phyloP scores from a whole-genome alignment of 1,140 invertebrate species.

The Scylla paramamosain region DNA sequence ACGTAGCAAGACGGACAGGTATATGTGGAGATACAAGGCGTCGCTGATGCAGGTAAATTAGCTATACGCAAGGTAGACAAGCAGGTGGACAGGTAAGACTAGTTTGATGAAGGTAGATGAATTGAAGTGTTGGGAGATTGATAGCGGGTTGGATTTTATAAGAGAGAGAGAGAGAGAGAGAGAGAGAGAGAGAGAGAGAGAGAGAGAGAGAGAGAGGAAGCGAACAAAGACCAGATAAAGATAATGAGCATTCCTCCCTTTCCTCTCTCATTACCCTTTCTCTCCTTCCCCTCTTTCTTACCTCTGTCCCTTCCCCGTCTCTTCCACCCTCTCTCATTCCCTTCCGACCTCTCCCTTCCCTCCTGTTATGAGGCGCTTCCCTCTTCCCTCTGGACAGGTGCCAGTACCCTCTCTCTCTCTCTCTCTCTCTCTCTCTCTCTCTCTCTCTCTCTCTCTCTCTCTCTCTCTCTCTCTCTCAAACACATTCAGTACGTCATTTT shows the following conservation, averaged over 20 bases:
- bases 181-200: constrained; percentile 41
- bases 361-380: constrained; percentile 18
- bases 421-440: constrained; percentile 47
- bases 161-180: too few relatives aligned
- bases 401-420: constrained; percentile 36
- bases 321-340: constrained; percentile 10
- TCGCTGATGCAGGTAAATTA: neutral
- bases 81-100: neutral
- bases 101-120: neutral
- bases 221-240: constrained; percentile 15
- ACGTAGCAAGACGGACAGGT: neutral
- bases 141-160: neutral
- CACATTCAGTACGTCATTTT: neutral
- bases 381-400: constrained; percentile 18
- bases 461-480: constrained; percentile 35
- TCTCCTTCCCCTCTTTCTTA: constrained; percentile 13
- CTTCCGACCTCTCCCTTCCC: constrained; percentile 8
- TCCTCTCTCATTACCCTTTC: constrained; percentile 21
- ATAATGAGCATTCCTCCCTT: constrained; percentile 22
- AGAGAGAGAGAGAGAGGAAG: constrained; percentile 45
- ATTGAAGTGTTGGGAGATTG: neutral
- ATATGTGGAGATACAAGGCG: neutral
- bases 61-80: neutral
- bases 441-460: constrained; percentile 40
- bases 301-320: neutral